Conservation (phyloP, 2,797 vertebrate species). For the Sebastes matsubarae region DNA sequence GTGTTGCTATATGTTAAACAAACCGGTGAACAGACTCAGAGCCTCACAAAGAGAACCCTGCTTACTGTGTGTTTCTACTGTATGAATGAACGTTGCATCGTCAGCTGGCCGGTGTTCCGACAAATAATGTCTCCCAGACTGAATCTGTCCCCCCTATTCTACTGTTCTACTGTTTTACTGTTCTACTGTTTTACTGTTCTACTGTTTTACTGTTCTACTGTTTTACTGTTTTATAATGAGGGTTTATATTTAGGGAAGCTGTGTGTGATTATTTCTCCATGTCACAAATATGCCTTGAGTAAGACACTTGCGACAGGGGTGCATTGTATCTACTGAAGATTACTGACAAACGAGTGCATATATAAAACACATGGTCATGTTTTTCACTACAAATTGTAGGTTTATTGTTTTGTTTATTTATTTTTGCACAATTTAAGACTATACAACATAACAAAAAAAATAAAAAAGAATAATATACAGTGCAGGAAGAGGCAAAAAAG, state of each 20-base stretch:
- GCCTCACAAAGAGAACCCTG: conserved; percentile 1
- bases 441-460: too few relatives aligned
- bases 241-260: background rate
- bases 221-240: background rate
- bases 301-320: too few relatives aligned
- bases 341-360: too few relatives aligned
- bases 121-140: background rate
- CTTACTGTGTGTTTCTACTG: conserved; percentile 6
- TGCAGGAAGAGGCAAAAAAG: too few relatives aligned
- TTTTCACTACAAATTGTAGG: too few relatives aligned
- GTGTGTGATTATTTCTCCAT: background rate
- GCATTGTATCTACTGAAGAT: too few relatives aligned
- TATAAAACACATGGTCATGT: too few relatives aligned
- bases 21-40: background rate
- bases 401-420: too few relatives aligned
- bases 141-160: background rate
- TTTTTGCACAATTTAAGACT: too few relatives aligned
- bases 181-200: background rate
- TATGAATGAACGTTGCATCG: conserved; percentile 12
- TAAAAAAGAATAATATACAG: too few relatives aligned
- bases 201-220: too few relatives aligned
- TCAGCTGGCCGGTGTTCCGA: conserved; percentile 25
- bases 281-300: background rate
- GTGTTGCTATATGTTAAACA: background rate
- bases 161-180: background rate